Base-by-base conservation (phyloP, 2,888 invertebrate species). In the Drosophila percnosoma region DNA sequence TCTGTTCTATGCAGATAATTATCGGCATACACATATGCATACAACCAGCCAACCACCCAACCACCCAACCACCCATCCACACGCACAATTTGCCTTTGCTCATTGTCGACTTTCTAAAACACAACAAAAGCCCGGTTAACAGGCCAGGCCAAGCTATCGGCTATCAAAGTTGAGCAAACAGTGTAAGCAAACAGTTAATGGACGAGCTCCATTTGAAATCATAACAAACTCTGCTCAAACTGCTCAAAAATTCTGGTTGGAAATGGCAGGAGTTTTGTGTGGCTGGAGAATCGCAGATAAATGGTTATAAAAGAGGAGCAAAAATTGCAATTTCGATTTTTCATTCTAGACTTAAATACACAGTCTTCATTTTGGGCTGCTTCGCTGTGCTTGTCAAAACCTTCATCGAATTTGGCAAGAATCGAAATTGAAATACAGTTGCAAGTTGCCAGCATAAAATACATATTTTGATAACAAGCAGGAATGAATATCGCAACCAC, bases 21-120 rank as follows among this genome's bases (percentile, higher is more conserved):
- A 77, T 67, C 66, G 33, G 24, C 45, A 45, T 33, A 63, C 33
- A 45, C 18, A 53, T 27, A 27, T 31, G 31, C 21, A 38, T 31
- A 57, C 58, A 38, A 5, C 24, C 57, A 42, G 29, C n/a, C 40
- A 40, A 15, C 29, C 57, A 42, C 29, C n/a, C 40, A 40, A 15
- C 5, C 24, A 40, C n/a, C 27, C 60, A 34, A 6, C 18, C 21
- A 33, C 13, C n/a, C 40, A 48, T 3, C 5, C 61, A n/a, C 24
- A 33, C 63, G 52, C 36, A 31, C 38, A 36, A 34, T 21, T 67
- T 71, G 31, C 61, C 53, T 63, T 65, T 77, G 74, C 59, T 52
- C 60, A 53, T 69, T 76, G 70, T 40, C 54, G 64, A 71, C 68
- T 77, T 74, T 78, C 68, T 49, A 71, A 71, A 67, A 48, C 63